Conservation (phyloP, 2,888 invertebrate species). For the Drosophila pseudotalamancana region DNA sequence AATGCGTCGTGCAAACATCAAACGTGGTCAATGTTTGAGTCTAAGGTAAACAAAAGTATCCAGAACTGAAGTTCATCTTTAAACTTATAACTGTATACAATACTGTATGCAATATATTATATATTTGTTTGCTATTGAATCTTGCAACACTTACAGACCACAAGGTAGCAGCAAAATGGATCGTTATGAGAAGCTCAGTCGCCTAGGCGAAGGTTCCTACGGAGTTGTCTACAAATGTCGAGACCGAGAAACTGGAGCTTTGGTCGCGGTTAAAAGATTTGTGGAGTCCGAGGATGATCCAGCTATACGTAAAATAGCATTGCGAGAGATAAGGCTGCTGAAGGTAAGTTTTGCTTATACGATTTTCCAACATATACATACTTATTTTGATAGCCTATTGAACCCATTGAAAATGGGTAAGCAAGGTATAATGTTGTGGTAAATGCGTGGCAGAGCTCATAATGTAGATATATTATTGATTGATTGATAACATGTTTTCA, state of each 20-base stretch:
- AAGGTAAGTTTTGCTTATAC: conserved; percentile 88
- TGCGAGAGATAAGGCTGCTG: conserved; percentile 96
- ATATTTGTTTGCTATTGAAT: not conserved
- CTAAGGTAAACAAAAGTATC: conserved; percentile 72
- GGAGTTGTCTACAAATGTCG: conserved; percentile 97
- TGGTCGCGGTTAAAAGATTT: conserved; percentile 98
- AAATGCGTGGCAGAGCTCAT: too few relatives aligned
- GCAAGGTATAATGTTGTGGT: too few relatives aligned
- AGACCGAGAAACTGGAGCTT: conserved; percentile 96
- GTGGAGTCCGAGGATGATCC: conserved; percentile 99
- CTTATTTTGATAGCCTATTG: too few relatives aligned
- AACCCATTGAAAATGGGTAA: too few relatives aligned
- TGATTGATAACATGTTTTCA: too few relatives aligned
- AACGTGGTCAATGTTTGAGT: conserved; percentile 82
- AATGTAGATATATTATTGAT: too few relatives aligned
- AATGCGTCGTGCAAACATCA: conserved; percentile 80
- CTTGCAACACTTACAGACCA: conserved; percentile 86
- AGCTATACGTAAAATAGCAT: conserved; percentile 96
- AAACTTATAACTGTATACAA: not conserved
- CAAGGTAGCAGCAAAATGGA: conserved; percentile 95
- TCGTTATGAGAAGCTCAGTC: conserved; percentile 96
- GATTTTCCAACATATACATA: too few relatives aligned
- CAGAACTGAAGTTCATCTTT: not conserved
- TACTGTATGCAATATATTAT: too few relatives aligned
- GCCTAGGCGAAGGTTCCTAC: conserved; percentile 92